Conservation (phyloP, 2,888 invertebrate genomes). For the Tetanocera ferruginea region DNA sequence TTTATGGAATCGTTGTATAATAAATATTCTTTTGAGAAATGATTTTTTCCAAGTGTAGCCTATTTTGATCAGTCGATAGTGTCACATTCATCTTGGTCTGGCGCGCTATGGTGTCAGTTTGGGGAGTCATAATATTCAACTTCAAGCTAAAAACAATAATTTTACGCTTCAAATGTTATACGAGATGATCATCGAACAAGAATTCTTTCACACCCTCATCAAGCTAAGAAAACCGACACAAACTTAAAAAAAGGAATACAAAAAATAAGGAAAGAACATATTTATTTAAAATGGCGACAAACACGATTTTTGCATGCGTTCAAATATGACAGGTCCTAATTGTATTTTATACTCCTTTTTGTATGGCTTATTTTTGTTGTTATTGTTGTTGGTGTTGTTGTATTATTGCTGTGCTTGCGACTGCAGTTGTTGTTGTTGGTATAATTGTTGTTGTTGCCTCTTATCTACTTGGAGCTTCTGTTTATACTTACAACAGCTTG, state of each 20-base stretch:
- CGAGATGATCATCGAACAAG: conserved; percentile 19
- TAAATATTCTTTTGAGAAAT: too few species aligned
- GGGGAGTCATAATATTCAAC: conserved; percentile 21
- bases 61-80: conserved; percentile 2
- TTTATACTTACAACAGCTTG: conserved; percentile 31
- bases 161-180: conserved; percentile 14
- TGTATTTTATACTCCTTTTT: conserved; percentile 3
- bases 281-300: conserved; percentile 20
- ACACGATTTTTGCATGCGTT: conserved; percentile 30
- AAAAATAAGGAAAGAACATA: not conserved
- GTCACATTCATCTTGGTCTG: conserved; percentile 1
- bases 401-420: not conserved
- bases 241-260: not conserved
- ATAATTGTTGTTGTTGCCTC: conserved; percentile 12
- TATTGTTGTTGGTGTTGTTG: not conserved
- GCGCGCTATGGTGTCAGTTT: conserved; percentile 10
- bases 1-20: too few species aligned
- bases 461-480: conserved; percentile 34
- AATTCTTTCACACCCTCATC: conserved; percentile 26
- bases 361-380: not conserved
- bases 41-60: too few species aligned
- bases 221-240: not conserved
- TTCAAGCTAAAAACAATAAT: conserved; percentile 1
- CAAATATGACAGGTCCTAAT: conserved; percentile 35
- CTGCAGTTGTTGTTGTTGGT: not conserved